Base-by-base conservation (phyloP, 2,888 invertebrate species). In the Esperia sulphurella region DNA sequence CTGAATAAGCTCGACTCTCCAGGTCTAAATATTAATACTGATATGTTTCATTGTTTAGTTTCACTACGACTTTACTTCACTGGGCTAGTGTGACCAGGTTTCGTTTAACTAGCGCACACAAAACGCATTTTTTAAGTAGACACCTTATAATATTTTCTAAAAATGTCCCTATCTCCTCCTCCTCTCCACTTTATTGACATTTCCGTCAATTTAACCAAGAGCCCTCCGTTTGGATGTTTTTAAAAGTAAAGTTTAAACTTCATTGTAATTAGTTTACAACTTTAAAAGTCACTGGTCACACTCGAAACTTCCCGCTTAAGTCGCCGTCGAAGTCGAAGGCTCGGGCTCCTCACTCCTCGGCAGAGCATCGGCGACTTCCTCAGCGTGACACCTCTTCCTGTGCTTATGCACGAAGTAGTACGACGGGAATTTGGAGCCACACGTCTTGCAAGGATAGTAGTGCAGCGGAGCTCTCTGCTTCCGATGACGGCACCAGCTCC, bases 401-500 rank as follows among this genome's bases (percentile, higher is more conserved):
- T 97, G 97, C 71, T 97, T 97, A 76, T 97, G 97, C 21, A 97
- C 97, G 86, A 97, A 97, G 83, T 97, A 97, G 75, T 97, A 97
- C 58, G 96, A 96, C 1, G 97, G 97, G 76, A 97, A 97, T 78
- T 97, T 97, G 63, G 93, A 95, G 14, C 97, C 97, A 79, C 97
- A 97, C 0, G 95, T 96, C 83, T 97, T 97, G 83, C 97, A 97
- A 0, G 97, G 97, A 82, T 97, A 97, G 85, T 97, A 97, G 77
- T 97, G 97, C 0, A 97, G 92, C 67, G 96, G 94, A 77, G 96
- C 92, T 46, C 81, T 66, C 55, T 71, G 95, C 73, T 96, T 96
- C 62, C 96, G 93, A 68, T 95, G 96, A 65, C 97, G 95, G 76
- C 96, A 96, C 65, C 96, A 96, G 75, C 94, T 95, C 74, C 96